Evolutionary conservation across 2,113 vertebrate genomes (phyloP).

Genomic region (Rhodinocichla rosea): DNA sequence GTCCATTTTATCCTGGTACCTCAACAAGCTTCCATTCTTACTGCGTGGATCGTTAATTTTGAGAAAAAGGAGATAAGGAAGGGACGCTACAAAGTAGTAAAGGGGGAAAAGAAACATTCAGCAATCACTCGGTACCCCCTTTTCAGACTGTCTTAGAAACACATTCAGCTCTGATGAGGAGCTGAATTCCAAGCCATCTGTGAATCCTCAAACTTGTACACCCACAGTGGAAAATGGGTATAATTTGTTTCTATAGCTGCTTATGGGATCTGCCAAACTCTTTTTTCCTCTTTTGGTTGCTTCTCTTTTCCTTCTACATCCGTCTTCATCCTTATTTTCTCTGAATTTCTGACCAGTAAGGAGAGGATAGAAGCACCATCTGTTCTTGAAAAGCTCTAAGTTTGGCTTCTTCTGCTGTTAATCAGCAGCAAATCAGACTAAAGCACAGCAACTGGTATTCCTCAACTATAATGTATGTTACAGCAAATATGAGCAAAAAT

Average conservation of each 20-base stretch:
- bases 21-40: neutral
- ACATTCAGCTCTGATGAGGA: conserved; percentile 4
- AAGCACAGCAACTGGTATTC: conserved; percentile 12
- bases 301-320: conserved; percentile 25
- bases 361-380: conserved; percentile 58
- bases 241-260: conserved; percentile 61
- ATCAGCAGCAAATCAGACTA: conserved; percentile 31
- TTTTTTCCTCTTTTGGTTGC: conserved; percentile 9
- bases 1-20: neutral
- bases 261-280: conserved; percentile 37
- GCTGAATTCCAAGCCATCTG: conserved; percentile 60
- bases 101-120: neutral
- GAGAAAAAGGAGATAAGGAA: neutral
- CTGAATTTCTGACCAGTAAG: conserved; percentile 54
- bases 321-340: conserved; percentile 50
- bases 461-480: neutral
- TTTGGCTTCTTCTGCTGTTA: conserved; percentile 37
- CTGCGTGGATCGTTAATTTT: neutral
- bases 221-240: conserved; percentile 60
- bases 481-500: conserved; percentile 1
- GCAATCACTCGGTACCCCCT: neutral
- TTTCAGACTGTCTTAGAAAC: conserved; percentile 27
- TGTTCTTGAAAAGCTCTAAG: conserved; percentile 57
- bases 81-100: neutral
- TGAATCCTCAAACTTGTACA: conserved; percentile 60